Percentiles rank a stretch among this genome's conserved stretches.
Conservation (phyloP, 2,113 vertebrate genomes). For the Jacana jacana region DNA sequence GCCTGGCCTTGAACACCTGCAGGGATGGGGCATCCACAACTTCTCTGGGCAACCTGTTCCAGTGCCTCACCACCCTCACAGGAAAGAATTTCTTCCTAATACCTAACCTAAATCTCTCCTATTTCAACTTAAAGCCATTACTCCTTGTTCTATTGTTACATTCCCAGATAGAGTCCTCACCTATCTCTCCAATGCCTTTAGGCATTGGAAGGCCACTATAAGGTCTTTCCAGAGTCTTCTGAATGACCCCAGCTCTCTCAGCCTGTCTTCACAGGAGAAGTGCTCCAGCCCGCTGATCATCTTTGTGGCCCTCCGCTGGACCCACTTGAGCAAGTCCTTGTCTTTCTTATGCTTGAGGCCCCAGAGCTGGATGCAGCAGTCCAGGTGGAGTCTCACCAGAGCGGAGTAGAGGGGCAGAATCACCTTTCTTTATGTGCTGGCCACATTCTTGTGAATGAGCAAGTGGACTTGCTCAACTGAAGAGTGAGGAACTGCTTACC, state of each 20-base stretch:
- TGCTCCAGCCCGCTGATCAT: neutral
- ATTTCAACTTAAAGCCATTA: neutral
- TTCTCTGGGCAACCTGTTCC: neutral
- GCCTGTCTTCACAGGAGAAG: neutral
- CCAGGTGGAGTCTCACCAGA: neutral
- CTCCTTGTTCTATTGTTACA: neutral
- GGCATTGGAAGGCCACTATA: neutral
- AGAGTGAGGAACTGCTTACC: neutral
- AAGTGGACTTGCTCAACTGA: neutral
- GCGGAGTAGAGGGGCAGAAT: neutral
- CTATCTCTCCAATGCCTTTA: neutral
- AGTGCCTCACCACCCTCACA: neutral
- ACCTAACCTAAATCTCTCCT: neutral
- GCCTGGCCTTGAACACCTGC: no score
- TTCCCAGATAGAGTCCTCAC: neutral
- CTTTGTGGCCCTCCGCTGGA: neutral
- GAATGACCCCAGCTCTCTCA: neutral
- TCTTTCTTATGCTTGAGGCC: neutral
- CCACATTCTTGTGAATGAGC: neutral
- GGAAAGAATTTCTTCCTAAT: neutral
- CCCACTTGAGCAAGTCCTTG: accelerated
- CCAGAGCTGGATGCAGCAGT: neutral
- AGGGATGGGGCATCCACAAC: neutral
- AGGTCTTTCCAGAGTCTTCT: neutral
- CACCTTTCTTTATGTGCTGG: neutral